Percentiles rank a stretch among this genome's conserved stretches.
These are phyloP conservation scores for Pseudomyrmex sp. DNA, from an alignment of 1,140 invertebrate genomes.

Conservation along the genomic window DNA sequence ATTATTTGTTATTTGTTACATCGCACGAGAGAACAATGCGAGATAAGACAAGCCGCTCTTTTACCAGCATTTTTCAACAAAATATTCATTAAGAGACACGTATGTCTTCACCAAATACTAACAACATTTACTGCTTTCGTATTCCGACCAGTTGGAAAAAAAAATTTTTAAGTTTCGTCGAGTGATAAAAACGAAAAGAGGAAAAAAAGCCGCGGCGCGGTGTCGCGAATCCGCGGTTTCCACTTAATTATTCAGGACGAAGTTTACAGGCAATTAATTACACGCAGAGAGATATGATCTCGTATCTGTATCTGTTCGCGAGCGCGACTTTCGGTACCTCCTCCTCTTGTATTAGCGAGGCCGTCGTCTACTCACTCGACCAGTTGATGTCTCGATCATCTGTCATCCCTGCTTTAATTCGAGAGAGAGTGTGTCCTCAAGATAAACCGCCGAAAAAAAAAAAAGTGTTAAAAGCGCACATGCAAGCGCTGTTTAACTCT, in stretches of 20 bases:
- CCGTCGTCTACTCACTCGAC: constrained; percentile 30
- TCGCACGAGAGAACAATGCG: constrained; percentile 5
- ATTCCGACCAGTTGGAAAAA: background rate
- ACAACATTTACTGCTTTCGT: constrained; percentile 34
- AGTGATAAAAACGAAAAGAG: background rate
- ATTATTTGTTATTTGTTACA: constrained; percentile 49
- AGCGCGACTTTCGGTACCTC: constrained; percentile 28
- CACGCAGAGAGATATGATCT: constrained; percentile 44
- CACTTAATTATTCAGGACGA: constrained; percentile 48
- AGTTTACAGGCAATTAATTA: constrained; percentile 51
- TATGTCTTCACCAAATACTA: background rate
- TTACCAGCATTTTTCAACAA: background rate
- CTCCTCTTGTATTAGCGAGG: constrained; percentile 34
- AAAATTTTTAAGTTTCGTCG: background rate
- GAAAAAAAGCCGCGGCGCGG: background rate
- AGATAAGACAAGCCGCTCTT: constrained; percentile 6
- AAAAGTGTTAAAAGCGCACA: too few relatives aligned
- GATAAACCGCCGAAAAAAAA: background rate
- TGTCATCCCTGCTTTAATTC: constrained; percentile 29
- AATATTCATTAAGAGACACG: too few relatives aligned
- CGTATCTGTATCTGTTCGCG: constrained; percentile 44
- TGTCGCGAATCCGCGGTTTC: constrained; percentile 41
- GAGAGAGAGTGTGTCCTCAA: background rate
- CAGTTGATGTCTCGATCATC: constrained; percentile 53
- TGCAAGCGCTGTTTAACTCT: background rate